Base-by-base conservation (phyloP, 2,888 invertebrate genomes). In the Periphyllus acericola region DNA sequence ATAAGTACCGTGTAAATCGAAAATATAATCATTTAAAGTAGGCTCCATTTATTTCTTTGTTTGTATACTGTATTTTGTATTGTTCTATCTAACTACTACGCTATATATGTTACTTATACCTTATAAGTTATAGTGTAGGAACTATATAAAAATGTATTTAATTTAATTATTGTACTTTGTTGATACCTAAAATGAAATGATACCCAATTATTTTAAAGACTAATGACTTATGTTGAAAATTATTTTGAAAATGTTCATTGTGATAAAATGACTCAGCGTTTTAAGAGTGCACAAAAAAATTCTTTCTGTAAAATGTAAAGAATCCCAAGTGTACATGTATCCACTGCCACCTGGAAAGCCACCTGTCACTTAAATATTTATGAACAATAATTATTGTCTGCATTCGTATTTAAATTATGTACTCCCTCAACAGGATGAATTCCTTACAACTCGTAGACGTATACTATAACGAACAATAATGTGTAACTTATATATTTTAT, bases 201-300 rank as follows among this genome's bases (percentile, higher is more conserved):
- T 11, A 0, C 17, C 29, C 29, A 32, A 17, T 71, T 32, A 71
- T 71, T 71, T 32, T 32, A 25, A 66, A 25, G 5, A 66, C n/a
- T 66, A 17, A 32, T 29, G 17, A 29, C 29, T 71, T 32, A 17
- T 71, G 32, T 32, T 71, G 29, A 17, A 17, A 71, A 29, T n/a
- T 78, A 32, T 21, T 78, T 55, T 52, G 32, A 52, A 55, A 32
- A 60, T 79, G 21, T 79, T 55, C 55, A 34, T 32, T 34, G 55
- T 79, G 32, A 79, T 52, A 34, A 71, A 82, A 82, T 52, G 82
- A 82, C 52, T 71, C 25, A 46, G 71, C 25, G 71, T 71, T 71
- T 46, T 32, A 81, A 14, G 9, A 32, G 36, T 19, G 19, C 6
- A 2, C 21, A 60, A 14, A 17, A 34, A 3, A 25, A 46, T 11